Evolutionary conservation across 2,797 vertebrate genomes (phyloP).

Genomic region (Fundulus diaphanus): DNA sequence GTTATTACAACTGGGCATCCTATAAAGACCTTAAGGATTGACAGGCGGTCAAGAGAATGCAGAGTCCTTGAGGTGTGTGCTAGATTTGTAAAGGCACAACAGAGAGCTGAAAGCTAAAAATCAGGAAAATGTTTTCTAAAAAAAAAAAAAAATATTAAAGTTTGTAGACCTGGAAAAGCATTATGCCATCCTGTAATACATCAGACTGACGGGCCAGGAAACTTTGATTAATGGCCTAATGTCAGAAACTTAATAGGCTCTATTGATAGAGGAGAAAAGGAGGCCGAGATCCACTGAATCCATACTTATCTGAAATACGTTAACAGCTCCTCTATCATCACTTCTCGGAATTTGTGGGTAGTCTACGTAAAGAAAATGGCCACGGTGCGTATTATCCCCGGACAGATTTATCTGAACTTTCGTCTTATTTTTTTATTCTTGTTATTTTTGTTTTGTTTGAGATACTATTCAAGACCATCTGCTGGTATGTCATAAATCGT

Average conservation of each 20-base stretch:
- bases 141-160: slow-evolving; percentile 6
- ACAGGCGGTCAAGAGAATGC: background rate
- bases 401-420: slow-evolving; percentile 36
- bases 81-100: background rate
- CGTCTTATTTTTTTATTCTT: slow-evolving; percentile 26
- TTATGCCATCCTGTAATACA: slow-evolving; percentile 26
- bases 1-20: background rate
- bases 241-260: slow-evolving; percentile 57
- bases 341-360: slow-evolving; percentile 24
- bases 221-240: slow-evolving; percentile 58
- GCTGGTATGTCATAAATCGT: slow-evolving; percentile 1
- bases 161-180: slow-evolving; percentile 33
- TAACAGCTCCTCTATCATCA: slow-evolving; percentile 57
- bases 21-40: background rate
- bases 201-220: slow-evolving; percentile 42
- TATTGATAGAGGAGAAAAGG: slow-evolving; percentile 46
- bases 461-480: background rate
- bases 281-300: slow-evolving; percentile 60
- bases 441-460: slow-evolving; percentile 13
- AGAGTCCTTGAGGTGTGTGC: background rate
- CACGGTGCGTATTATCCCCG: slow-evolving; percentile 13
- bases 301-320: slow-evolving; percentile 52
- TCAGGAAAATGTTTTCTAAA: background rate
- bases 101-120: background rate
- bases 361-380: slow-evolving; percentile 19